phyloP scores from a whole-genome alignment of 2,888 invertebrate genomes.

The Sminthurinus aureus region DNA sequence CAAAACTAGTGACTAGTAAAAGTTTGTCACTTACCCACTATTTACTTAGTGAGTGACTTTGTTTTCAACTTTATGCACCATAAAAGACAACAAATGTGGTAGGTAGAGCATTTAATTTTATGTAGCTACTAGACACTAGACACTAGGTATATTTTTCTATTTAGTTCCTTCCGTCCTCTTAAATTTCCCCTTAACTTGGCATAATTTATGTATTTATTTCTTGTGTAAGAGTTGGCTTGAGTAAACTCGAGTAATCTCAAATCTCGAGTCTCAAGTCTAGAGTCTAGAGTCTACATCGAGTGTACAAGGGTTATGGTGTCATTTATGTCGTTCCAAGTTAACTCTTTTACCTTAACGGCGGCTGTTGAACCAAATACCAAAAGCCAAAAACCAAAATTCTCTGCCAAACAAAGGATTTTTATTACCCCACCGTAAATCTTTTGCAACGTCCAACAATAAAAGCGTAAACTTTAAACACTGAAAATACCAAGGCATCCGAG shows the following conservation, averaged over 20 bases:
- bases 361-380: neutral
- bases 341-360: conserved; percentile 24
- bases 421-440: conserved; percentile 27
- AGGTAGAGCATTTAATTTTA: conserved; percentile 3
- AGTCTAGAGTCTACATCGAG: neutral
- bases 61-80: neutral
- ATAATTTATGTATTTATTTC: too few species aligned
- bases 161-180: too few species aligned
- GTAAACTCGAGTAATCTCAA: too few species aligned
- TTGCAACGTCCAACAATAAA: conserved; percentile 4
- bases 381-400: neutral
- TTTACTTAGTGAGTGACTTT: neutral
- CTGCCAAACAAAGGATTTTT: neutral
- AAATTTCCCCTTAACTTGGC: too few species aligned
- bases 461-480: neutral
- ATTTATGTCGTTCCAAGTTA: neutral
- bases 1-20: neutral
- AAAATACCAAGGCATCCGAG: neutral
- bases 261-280: too few species aligned
- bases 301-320: conserved; percentile 23
- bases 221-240: too few species aligned
- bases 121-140: neutral
- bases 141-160: too few species aligned
- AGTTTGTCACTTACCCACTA: neutral
- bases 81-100: conserved; percentile 10